Conservation (phyloP, 1,140 invertebrate genomes). For the Anastrepha obliqua region DNA sequence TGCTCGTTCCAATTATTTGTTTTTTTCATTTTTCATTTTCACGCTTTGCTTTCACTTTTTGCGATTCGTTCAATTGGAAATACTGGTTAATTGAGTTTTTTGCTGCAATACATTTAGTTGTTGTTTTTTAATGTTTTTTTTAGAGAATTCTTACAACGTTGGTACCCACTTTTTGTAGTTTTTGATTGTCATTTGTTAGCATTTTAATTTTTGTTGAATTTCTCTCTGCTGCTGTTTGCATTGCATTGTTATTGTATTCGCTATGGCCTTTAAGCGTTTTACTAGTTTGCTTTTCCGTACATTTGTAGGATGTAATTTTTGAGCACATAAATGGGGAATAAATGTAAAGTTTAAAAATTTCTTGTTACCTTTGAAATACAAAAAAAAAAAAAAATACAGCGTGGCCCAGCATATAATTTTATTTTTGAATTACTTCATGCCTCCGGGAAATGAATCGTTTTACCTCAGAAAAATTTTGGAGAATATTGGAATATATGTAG, state of each 20-base stretch:
- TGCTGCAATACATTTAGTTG: not conserved
- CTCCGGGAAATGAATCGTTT: too few species aligned
- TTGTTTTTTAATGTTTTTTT: not conserved
- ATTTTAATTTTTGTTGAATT: not conserved
- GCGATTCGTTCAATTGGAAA: constrained; percentile 38
- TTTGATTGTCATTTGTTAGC: constrained; percentile 15
- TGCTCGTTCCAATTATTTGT: constrained; percentile 18
- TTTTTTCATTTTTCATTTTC: not conserved
- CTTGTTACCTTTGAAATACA: too few species aligned
- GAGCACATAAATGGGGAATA: not conserved
- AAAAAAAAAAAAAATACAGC: too few species aligned
- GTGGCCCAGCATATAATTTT: too few species aligned
- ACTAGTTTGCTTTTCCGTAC: not conserved
- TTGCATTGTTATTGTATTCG: not conserved
- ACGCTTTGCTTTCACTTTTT: constrained; percentile 17
- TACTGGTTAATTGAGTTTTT: constrained; percentile 44
- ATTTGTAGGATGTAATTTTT: not conserved
- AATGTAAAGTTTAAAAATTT: not conserved
- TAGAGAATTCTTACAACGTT: too few species aligned
- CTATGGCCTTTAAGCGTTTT: not conserved
- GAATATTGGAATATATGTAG: too few species aligned
- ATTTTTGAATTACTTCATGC: too few species aligned
- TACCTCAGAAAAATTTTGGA: too few species aligned
- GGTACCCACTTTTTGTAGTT: not conserved
- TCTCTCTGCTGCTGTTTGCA: not conserved